Base-by-base conservation (phyloP, 2,888 invertebrate genomes). In the Anthrax anthrax region DNA sequence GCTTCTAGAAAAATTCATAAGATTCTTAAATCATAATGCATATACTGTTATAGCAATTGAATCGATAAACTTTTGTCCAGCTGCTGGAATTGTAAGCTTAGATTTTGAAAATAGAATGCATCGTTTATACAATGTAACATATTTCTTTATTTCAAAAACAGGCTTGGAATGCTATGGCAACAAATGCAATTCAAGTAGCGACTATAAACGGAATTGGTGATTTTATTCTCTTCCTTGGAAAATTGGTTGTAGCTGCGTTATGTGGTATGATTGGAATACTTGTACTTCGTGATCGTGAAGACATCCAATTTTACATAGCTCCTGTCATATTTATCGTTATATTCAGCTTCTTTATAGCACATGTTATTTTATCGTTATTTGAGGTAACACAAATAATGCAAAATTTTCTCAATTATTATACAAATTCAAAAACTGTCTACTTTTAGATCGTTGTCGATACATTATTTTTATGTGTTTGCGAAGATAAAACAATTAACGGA, bases 11-110 rank as follows among this genome's bases (percentile, higher is more conserved):
- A 89, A 84, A 62, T 91, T 91, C 61, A 83, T 95, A 53, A 79
- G 87, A 34, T 94, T 86, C 60, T 74, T 96, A 60, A 92, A 92
- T 67, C 90, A 91, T 62, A 95, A 95, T 65, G 94, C 94, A 1
- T 95, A 94, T 61, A 91, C 92, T 1, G 86, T 94, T 42, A 84
- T 94, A 50, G 90, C 92, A 12, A 90, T 94, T 57, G 88, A 90
- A 66, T 85, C 92, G 44, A 83, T 83, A 49, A 81, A 85, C 63
- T 94, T 94, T 66, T 94, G 91, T 61, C 81, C 86, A 57, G 89
- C 92, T 37, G 90, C 92, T 43, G 82, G 77, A 60, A 86, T 84
- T 69, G 92, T 91, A 70, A 71, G 73, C 69, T 38, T 13, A n/a
- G n/a, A n/a, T n/a, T n/a, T n/a, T n/a, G n/a, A n/a, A n/a, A n/a